These are phyloP conservation scores for Aleiodes sp. DNA, from an alignment of 1,140 invertebrate species.

Conservation along the genomic window DNA sequence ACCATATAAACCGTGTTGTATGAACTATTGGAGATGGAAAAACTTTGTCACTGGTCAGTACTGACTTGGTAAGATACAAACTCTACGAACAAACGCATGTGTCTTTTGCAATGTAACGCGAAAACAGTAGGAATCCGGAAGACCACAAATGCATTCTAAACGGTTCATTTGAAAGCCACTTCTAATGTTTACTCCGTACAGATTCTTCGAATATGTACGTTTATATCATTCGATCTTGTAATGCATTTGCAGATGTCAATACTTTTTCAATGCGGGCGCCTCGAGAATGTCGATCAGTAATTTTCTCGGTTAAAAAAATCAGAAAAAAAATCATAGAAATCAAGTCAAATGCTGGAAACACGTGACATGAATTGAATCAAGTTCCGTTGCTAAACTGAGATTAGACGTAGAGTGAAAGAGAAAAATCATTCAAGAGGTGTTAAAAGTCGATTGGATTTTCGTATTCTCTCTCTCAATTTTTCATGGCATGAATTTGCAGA, in stretches of 20 bases:
- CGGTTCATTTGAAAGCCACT: neutral
- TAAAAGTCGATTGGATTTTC: neutral
- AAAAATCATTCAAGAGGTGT: neutral
- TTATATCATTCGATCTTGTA: neutral
- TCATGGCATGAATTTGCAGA: neutral
- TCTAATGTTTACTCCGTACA: neutral
- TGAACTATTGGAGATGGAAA: constrained; percentile 39
- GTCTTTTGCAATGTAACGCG: neutral
- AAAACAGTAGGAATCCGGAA: neutral
- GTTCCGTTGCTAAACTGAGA: neutral
- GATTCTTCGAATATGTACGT: neutral
- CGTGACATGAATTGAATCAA: neutral
- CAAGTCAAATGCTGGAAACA: neutral
- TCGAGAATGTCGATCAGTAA: neutral
- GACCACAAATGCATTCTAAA: neutral
- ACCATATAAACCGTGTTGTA: constrained; percentile 45
- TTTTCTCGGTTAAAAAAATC: neutral
- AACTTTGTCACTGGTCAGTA: constrained; percentile 1
- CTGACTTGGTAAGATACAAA: neutral
- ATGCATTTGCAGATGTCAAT: neutral
- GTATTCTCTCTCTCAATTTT: neutral
- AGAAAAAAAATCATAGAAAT: neutral
- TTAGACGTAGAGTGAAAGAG: neutral
- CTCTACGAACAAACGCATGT: neutral
- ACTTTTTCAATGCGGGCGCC: neutral